phyloP scores from a whole-genome alignment of 2,797 vertebrate genomes.

The Masticophis lateralis region DNA sequence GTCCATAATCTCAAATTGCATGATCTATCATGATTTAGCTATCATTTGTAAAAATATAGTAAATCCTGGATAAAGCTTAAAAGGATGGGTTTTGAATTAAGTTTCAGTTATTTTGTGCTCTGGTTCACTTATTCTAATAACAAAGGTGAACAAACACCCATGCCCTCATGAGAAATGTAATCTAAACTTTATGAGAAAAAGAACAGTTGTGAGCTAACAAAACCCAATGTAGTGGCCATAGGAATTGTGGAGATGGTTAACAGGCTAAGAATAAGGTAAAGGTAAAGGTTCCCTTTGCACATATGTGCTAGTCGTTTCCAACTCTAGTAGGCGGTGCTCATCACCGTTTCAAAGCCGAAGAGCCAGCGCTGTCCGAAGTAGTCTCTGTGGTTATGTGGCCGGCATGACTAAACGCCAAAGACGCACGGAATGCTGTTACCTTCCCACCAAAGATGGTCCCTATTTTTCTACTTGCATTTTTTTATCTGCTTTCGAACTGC shows the following conservation, averaged over 20 bases:
- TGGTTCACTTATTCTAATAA: slow-evolving; percentile 18
- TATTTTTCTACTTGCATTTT: too few relatives aligned
- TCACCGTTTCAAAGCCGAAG: too few relatives aligned
- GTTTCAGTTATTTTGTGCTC: background rate
- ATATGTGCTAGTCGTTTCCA: too few relatives aligned
- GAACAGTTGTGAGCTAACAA: slow-evolving; percentile 40
- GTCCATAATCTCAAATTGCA: slow-evolving; percentile 5
- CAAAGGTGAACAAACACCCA: slow-evolving; percentile 12
- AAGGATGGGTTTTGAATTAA: slow-evolving; percentile 13
- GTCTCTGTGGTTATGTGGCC: too few relatives aligned
- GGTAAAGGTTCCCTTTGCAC: too few relatives aligned
- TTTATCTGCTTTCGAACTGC: too few relatives aligned
- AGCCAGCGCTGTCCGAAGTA: too few relatives aligned
- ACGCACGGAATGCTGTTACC: too few relatives aligned
- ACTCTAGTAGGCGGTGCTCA: too few relatives aligned
- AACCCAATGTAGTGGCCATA: slow-evolving; percentile 11
- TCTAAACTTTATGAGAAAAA: slow-evolving; percentile 38
- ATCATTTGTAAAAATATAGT: slow-evolving; percentile 26
- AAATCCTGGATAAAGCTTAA: background rate
- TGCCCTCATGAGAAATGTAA: slow-evolving; percentile 29
- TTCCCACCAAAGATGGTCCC: too few relatives aligned
- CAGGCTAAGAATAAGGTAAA: slow-evolving; percentile 13
- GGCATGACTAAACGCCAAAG: too few relatives aligned
- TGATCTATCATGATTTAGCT: slow-evolving; percentile 31
- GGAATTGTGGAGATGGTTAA: background rate